Percentiles rank a stretch among this genome's conserved stretches.
Evolutionary conservation across 2,113 vertebrate genomes (phyloP).

Genomic region (Engystomops pustulosus): DNA sequence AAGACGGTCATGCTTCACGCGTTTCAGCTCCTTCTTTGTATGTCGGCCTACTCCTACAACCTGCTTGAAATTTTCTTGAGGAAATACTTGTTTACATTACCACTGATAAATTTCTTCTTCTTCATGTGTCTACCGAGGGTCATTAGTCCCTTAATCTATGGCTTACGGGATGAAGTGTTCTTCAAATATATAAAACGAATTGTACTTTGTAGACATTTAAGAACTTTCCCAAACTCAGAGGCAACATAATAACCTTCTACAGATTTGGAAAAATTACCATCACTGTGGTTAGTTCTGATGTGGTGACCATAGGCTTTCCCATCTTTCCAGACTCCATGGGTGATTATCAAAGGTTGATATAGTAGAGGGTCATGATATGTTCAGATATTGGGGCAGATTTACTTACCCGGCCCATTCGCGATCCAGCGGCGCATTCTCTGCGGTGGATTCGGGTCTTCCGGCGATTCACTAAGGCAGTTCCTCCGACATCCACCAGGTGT

Average conservation of each 20-base stretch:
- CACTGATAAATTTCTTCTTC: constrained; percentile 3
- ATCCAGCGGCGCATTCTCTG: too few species aligned
- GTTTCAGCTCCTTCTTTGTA: constrained; percentile 29
- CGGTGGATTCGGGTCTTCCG: too few species aligned
- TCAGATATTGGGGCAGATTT: too few species aligned
- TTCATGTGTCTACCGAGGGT: constrained; percentile 39
- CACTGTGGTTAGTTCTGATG: too few species aligned
- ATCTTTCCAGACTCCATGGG: too few species aligned
- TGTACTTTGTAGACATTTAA: neutral
- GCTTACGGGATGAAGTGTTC: constrained; percentile 35
- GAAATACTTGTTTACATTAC: neutral
- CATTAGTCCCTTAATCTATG: constrained; percentile 37
- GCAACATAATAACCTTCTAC: neutral
- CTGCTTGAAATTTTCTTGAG: neutral
- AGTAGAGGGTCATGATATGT: too few species aligned
- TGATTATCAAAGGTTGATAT: too few species aligned
- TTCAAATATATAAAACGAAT: neutral
- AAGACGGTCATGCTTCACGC: constrained; percentile 38
- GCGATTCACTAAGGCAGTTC: too few species aligned
- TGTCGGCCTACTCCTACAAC: constrained; percentile 16
- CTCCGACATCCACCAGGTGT: too few species aligned
- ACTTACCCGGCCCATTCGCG: too few species aligned
- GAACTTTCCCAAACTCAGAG: neutral
- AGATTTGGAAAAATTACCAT: neutral
- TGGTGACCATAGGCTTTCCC: too few species aligned